phyloP scores from a whole-genome alignment of 2,113 vertebrate species.

The Oceanodroma tethys region DNA sequence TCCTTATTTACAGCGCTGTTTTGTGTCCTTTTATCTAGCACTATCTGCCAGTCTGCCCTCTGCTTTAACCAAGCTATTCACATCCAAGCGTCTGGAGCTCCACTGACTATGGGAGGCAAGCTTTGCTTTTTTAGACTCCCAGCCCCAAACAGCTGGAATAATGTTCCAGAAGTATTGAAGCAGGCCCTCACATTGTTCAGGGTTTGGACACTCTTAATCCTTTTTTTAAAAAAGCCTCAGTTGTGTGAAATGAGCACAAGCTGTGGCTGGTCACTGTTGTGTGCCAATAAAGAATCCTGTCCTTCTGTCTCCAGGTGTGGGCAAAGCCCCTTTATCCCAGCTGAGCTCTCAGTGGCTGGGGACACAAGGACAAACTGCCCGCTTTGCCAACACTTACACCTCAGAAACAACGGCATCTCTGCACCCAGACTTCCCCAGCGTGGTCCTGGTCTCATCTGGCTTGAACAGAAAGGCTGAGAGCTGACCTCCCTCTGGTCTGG shows the following conservation, averaged over 20 bases:
- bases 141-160: conserved; percentile 49
- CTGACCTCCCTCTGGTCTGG: not conserved
- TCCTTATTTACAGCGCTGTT: not conserved
- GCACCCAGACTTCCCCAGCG: not conserved
- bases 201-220: conserved; percentile 32
- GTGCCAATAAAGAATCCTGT: not conserved
- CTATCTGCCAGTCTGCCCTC: not conserved
- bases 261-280: not conserved
- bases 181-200: not conserved
- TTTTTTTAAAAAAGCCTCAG: not conserved
- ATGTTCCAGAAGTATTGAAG: conserved; percentile 1
- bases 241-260: not conserved
- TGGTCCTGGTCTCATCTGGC: not conserved
- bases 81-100: not conserved
- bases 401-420: not conserved
- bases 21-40: not conserved
- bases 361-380: not conserved
- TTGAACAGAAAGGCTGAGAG: not conserved
- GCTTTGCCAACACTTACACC: not conserved
- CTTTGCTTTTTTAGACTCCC: not conserved
- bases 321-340: not conserved
- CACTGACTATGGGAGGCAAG: not conserved
- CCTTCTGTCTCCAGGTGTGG: not conserved
- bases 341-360: accelerated
- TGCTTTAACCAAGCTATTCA: conserved; percentile 1